Evolutionary conservation across 2,797 vertebrate genomes (phyloP), one percentile per base, ranked within the genome.

Genomic region (Eulemur albifrons): DNA sequence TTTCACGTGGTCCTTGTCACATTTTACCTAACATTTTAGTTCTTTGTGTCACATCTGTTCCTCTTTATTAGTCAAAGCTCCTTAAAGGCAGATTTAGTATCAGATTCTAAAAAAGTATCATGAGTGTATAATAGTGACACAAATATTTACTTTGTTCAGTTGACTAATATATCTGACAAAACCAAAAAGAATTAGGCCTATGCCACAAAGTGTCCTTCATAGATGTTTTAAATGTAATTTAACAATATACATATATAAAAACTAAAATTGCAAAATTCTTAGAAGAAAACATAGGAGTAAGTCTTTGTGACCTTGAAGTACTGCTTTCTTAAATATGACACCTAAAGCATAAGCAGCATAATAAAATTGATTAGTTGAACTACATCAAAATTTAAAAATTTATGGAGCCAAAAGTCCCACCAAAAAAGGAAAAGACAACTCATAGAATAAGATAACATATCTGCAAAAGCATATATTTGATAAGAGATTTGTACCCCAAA

Each of bases 221-320:
- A 63, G 11, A 35, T 70, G 11, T 85, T 86, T 88, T 80, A 85
- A 72, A 61, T 79, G 38, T 45, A 92, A 92, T 88, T 88, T 93
- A 81, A 40, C 43, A 67, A 83, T 73, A 23, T 48, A 20, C 72
- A 94, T 70, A 32, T 4, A 48, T 61, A 76, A 72, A 40, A 76
- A 5, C 30, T 50, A 84, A 79, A 81, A 50, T 40, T 67, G 67
- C 21, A 75, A 76, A 90, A n/a, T 30, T 65, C 43, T 88, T 77
- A 65, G 45, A 90, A 94, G 15, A 92, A 80, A 77, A 77, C 45
- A 40, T 13, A n/a, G 30, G 40, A 77, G 23, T 77, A 86, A 40
- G 65, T 48, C 20, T 38, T 67, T 86, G 14, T 70, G 35, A 79
- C 5, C 30, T 63, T 32, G 32, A 88, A 10, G 48, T 40, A 50